These are phyloP conservation scores for Harpegnathos saltator DNA, from an alignment of 1,140 invertebrate species.

Conservation along the genomic window DNA sequence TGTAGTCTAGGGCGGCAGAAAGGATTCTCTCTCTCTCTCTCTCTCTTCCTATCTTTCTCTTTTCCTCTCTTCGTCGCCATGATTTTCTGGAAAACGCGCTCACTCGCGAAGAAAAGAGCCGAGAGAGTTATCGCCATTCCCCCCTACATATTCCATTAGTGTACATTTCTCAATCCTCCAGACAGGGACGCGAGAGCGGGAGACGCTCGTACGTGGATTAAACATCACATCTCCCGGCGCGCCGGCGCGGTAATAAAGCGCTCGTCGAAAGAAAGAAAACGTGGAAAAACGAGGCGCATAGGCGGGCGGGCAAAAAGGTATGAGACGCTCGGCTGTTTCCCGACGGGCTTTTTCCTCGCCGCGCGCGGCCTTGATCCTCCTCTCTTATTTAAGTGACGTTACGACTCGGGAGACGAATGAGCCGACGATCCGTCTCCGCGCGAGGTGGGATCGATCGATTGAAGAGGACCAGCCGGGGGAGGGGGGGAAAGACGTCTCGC, in stretches of 20 bases:
- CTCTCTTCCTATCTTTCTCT: not conserved
- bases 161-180: slow-evolving; percentile 1
- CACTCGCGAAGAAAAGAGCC: not conserved
- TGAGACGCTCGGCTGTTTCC: slow-evolving; percentile 22
- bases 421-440: slow-evolving; percentile 28
- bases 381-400: slow-evolving; percentile 61
- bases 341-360: not conserved
- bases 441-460: slow-evolving; percentile 39
- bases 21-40: not conserved
- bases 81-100: not conserved
- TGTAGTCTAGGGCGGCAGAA: too few species aligned
- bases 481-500: not conserved
- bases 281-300: slow-evolving; percentile 6
- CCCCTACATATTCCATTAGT: slow-evolving; percentile 12
- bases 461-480: not conserved
- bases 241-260: slow-evolving; percentile 28
- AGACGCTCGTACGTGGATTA: slow-evolving; percentile 30
- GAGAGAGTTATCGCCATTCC: slow-evolving; percentile 2
- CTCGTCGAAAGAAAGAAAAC: slow-evolving; percentile 32
- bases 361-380: slow-evolving; percentile 55
- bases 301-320: slow-evolving; percentile 6
- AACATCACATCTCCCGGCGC: slow-evolving; percentile 32
- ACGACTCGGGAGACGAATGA: slow-evolving; percentile 61
- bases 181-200: not conserved
- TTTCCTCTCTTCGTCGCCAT: not conserved